These are phyloP conservation scores for Altica lythri DNA, from an alignment of 2,888 invertebrate species.

Conservation along the genomic window DNA sequence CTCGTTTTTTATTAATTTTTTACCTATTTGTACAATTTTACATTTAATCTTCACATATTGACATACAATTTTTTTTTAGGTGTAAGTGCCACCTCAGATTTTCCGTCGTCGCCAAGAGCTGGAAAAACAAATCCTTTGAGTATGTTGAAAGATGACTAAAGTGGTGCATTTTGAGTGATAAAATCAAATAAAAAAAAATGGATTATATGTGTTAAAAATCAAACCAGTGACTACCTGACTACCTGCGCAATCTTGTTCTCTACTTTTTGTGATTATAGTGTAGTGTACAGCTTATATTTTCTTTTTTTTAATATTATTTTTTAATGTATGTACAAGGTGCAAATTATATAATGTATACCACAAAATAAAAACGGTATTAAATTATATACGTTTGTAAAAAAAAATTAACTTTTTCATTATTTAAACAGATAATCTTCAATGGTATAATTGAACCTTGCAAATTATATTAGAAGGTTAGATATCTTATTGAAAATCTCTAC, in stretches of 20 bases:
- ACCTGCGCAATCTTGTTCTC: conserved; percentile 17
- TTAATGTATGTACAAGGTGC: conserved; percentile 18
- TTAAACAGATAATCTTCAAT: no score
- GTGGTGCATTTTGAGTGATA: neutral
- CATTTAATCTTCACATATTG: no score
- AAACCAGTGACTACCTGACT: no score
- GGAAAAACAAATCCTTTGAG: conserved; percentile 48
- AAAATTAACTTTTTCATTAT: no score
- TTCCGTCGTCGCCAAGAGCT: conserved; percentile 39
- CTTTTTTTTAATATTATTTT: conserved; percentile 14
- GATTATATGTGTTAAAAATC: no score
- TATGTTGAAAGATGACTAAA: conserved; percentile 48
- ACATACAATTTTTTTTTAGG: conserved; percentile 30
- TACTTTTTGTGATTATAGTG: conserved; percentile 41
- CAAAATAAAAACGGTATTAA: neutral
- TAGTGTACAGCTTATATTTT: conserved; percentile 43
- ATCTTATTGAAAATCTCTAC: no score
- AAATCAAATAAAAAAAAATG: no score
- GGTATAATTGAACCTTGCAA: no score
- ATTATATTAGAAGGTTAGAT: no score
- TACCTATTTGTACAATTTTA: no score
- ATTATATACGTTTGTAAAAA: no score
- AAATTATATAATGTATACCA: conserved; percentile 9
- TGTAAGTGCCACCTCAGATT: conserved; percentile 11
- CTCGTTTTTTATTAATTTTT: no score